A percentile compares a stretch with the other conserved stretches of the same genome.
Conservation (phyloP, 2,888 invertebrate genomes). For the Oeneis ivallda region DNA sequence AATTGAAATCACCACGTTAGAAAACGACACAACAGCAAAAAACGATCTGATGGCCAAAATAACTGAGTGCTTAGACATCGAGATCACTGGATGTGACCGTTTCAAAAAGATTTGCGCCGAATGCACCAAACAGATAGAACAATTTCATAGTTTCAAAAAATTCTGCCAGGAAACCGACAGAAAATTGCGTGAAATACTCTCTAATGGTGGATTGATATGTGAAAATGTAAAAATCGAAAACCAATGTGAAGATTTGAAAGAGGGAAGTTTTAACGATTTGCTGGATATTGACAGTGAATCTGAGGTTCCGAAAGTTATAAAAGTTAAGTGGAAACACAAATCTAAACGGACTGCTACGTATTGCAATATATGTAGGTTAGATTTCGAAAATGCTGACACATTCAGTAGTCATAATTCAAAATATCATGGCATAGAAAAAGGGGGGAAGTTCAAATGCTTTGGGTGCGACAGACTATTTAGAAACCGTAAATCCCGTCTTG, state of each 20-base stretch:
- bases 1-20: conserved; percentile 28
- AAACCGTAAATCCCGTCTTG: conserved; percentile 52
- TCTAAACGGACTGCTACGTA: conserved; percentile 52
- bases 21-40: conserved; percentile 33
- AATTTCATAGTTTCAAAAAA: conserved; percentile 60
- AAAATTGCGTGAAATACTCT: conserved; percentile 51
- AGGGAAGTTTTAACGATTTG: conserved; percentile 30
- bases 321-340: conserved; percentile 47
- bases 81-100: conserved; percentile 45
- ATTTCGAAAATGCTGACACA: conserved; percentile 49
- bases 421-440: conserved; percentile 59
- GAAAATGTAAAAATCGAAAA: conserved; percentile 40
- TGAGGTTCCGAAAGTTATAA: conserved; percentile 34
- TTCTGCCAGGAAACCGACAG: conserved; percentile 57
- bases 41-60: conserved; percentile 52
- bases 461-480: conserved; percentile 67
- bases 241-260: conserved; percentile 3
- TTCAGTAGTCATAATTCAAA: conserved; percentile 55
- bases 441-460: conserved; percentile 61
- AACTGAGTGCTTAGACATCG: conserved; percentile 57
- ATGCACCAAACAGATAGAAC: conserved; percentile 56
- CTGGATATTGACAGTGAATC: conserved; percentile 37
- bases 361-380: conserved; percentile 61
- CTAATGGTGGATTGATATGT: conserved; percentile 10
- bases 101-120: conserved; percentile 57